A percentile compares a stretch with the other conserved stretches of the same genome.
phyloP scores from a whole-genome alignment of 2,113 vertebrate species.

The Aptenodytes patagonicus region DNA sequence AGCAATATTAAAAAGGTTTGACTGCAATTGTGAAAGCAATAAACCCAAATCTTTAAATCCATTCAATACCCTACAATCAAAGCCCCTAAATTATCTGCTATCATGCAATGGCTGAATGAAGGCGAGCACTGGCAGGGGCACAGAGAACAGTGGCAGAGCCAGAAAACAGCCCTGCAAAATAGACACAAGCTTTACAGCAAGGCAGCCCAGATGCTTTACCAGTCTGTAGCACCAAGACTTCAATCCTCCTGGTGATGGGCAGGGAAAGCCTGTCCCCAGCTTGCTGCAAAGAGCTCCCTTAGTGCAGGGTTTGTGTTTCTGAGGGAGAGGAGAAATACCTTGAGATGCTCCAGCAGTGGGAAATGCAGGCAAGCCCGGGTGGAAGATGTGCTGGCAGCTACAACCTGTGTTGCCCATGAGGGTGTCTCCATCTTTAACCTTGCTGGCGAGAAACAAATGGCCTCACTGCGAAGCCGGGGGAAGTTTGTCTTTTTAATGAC shows the following conservation, averaged over 20 bases:
- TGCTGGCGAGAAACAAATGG: neutral
- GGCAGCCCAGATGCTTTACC: neutral
- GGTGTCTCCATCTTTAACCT: neutral
- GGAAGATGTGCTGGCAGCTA: neutral
- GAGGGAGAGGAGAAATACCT: neutral
- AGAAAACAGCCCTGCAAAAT: neutral
- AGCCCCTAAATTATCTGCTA: neutral
- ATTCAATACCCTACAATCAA: neutral
- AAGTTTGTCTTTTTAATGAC: neutral
- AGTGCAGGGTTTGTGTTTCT: neutral
- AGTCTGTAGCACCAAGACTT: neutral
- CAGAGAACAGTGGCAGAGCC: neutral
- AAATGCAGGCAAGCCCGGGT: fast-evolving
- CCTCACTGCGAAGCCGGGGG: fast-evolving
- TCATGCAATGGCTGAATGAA: neutral
- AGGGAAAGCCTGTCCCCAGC: neutral
- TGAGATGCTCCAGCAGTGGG: neutral
- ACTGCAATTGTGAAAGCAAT: neutral
- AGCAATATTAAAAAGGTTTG: neutral
- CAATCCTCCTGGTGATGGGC: neutral
- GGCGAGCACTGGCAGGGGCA: neutral
- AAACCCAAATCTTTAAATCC: slow-evolving; percentile 30
- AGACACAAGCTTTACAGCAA: neutral
- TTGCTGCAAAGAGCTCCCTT: neutral
- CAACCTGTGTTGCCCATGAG: neutral